These are phyloP conservation scores for Hypena proboscidalis DNA, from an alignment of 2,888 invertebrate species.

Conservation along the genomic window DNA sequence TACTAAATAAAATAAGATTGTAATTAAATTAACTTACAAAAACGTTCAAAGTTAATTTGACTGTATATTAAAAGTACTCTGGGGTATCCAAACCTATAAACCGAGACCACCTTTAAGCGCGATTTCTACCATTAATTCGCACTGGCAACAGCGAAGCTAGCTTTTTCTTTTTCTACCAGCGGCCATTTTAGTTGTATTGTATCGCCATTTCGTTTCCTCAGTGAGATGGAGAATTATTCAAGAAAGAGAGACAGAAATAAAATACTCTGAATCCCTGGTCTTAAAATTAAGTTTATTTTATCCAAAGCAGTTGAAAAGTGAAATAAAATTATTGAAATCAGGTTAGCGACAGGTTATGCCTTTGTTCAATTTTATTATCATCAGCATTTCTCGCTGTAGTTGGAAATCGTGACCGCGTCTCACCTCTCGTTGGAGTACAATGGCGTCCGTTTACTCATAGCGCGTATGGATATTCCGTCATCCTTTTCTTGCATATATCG, in stretches of 20 bases:
- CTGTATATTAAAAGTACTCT: no score
- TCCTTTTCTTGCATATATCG: conserved; percentile 85
- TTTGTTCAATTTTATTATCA: conserved; percentile 6
- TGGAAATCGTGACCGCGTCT: conserved; percentile 54
- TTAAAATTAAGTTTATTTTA: conserved; percentile 11
- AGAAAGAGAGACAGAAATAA: conserved; percentile 85
- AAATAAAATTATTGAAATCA: conserved; percentile 23
- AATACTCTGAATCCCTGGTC: conserved; percentile 54
- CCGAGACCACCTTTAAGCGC: no score
- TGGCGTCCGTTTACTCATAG: conserved; percentile 80
- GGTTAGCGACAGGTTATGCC: conserved; percentile 32
- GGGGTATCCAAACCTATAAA: no score
- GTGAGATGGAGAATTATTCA: conserved; percentile 81
- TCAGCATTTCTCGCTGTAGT: conserved; percentile 14
- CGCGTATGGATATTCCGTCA: conserved; percentile 81
- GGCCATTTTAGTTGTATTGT: conserved; percentile 79
- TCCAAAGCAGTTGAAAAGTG: conserved; percentile 8
- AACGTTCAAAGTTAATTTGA: no score
- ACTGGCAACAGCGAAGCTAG: conserved; percentile 5
- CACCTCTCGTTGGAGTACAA: conserved; percentile 61
- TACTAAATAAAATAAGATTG: no score
- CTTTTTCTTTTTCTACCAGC: conserved; percentile 12
- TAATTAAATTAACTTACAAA: no score
- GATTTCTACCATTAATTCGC: no score
- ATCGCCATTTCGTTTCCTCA: conserved; percentile 85